Evolutionary conservation across 1,140 invertebrate species (phyloP), one percentile per base, ranked within the genome.

Genomic region (Drosophila pseudoananassae): DNA sequence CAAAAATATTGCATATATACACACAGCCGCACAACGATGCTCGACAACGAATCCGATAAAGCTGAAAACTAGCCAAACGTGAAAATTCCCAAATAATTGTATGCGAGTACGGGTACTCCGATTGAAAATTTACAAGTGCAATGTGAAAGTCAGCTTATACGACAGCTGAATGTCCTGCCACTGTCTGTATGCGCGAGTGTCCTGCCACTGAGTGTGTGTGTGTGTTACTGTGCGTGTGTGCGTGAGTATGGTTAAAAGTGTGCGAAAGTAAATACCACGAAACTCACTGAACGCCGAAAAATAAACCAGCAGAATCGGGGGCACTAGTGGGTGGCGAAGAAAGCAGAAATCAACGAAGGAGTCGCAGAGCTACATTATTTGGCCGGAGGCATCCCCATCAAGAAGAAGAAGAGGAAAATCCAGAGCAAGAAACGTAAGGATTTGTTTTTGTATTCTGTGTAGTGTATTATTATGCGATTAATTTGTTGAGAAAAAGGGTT

Each of bases 261-360:
- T 74, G 64, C 76, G 66, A 79, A 84, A 85, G 80, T 84, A 84
- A 84, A 84, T 84, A 85, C 80, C 71, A 85, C 80, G 76, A 85
- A 84, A 80, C 68, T 73, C 81, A 76, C 80, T 66, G 79, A 78
- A 78, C 50, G 75, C 76, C 76, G 76, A 84, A 82, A 78, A 84
- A 83, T 79, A 83, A 84, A 83, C 60, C 79, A 60, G 23, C 57
- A 46, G 3, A 60, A n/a, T 23, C 58, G 14, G 17, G 23, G 40
- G 40, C 20, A 27, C 4, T 14, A 27, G 6, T 14, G n/a, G 40
- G 53, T 25, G 38, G 10, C 2, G 38, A 10, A 33, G 40, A n/a
- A 45, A 36, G 7, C 40, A 43, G 5, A 17, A 43, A 56, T 23
- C 36, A 27, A 70, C 80, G 50, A 80, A 61, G 78, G 65, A 78